phyloP scores from a whole-genome alignment of 2,888 invertebrate species.

The Polydrusus cervinus region DNA sequence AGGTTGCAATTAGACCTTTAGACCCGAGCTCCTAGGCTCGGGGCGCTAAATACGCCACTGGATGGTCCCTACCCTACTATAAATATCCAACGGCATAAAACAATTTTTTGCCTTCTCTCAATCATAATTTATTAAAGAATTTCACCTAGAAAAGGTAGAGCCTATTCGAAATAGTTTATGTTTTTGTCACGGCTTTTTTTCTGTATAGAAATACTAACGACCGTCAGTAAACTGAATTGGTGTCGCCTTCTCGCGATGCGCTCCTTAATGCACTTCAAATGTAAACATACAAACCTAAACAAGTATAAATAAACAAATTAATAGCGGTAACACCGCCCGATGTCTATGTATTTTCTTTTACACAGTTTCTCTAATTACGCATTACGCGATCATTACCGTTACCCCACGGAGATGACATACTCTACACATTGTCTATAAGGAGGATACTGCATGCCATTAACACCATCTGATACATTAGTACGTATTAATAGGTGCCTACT shows the following conservation, averaged over 20 bases:
- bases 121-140: too few species aligned
- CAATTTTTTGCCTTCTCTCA: too few species aligned
- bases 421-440: background rate
- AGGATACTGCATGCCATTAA: background rate
- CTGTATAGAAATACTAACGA: too few species aligned
- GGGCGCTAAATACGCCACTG: too few species aligned
- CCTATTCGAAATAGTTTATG: too few species aligned
- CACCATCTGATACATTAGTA: background rate
- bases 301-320: constrained; percentile 40
- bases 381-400: constrained; percentile 28
- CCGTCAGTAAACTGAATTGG: background rate
- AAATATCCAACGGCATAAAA: too few species aligned
- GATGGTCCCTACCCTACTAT: too few species aligned
- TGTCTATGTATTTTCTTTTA: constrained; percentile 36
- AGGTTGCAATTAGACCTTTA: too few species aligned
- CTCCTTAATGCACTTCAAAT: constrained; percentile 33
- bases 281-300: constrained; percentile 33
- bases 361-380: constrained; percentile 33
- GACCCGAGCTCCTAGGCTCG: too few species aligned
- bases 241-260: background rate
- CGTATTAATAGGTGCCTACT: background rate
- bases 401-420: background rate
- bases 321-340: constrained; percentile 24
- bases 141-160: too few species aligned
- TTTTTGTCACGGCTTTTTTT: too few species aligned